Percentiles rank a stretch among this genome's conserved stretches.
Evolutionary conservation across 2,113 vertebrate species (phyloP).

Genomic region (Pangasianodon gigas): DNA sequence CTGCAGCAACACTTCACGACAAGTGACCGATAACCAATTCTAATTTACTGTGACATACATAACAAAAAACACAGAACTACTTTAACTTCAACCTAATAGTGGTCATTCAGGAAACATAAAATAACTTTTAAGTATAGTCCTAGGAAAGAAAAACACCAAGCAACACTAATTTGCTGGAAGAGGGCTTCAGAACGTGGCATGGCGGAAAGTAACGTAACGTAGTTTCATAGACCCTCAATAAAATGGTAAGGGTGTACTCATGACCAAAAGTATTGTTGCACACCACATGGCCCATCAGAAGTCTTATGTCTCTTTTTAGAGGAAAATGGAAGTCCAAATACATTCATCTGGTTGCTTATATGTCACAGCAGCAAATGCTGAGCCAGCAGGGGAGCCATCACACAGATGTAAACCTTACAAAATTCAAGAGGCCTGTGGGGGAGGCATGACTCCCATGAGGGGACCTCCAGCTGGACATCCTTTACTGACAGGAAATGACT

Average conservation of each 20-base stretch:
- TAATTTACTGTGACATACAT: neutral
- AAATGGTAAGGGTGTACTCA: neutral
- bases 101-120: conserved; percentile 13
- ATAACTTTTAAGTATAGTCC: neutral
- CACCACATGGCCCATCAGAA: neutral
- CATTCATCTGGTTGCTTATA: neutral
- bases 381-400: neutral
- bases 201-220: neutral
- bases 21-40: conserved; percentile 12
- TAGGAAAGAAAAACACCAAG: neutral
- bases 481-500: neutral
- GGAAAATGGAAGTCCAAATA: neutral
- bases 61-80: neutral
- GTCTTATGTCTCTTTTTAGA: neutral
- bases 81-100: neutral
- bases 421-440: conserved; percentile 16
- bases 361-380: neutral
- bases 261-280: neutral
- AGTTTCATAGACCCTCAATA: neutral
- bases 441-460: neutral
- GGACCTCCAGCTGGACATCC: conserved; percentile 12
- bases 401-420: conserved; percentile 15
- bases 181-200: neutral
- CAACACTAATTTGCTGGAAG: neutral
- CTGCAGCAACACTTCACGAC: neutral